Base-by-base conservation (phyloP, 2,113 vertebrate species). In the Grantiella picta region DNA sequence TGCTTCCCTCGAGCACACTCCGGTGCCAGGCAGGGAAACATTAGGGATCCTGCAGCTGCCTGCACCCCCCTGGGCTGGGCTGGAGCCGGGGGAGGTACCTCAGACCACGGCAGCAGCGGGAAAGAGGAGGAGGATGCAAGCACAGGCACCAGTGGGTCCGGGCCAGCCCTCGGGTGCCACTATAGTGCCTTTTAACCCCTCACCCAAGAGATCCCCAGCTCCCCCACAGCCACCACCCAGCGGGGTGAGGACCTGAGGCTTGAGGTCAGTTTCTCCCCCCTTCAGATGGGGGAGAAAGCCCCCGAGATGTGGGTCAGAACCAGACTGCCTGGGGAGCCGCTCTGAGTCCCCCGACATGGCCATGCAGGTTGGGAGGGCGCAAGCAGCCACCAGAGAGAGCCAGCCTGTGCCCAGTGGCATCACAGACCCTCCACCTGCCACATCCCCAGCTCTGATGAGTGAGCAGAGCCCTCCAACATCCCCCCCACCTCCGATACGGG, bases 401-500 rank as follows among this genome's bases (percentile, higher is more conserved):
- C 61, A 59, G 29, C 20, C 24, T 4, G 36, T 12, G n/a, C 19
- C 7, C 49, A 2, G 10, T 4, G 61, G 42, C 28, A 36, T 0
- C 68, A 11, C 0, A 3, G 54, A 16, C 17, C 27, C 35, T 2
- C 3, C 52, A 4, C 8, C 8, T 24, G 3, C 64, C 64, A 3
- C 2, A 0, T 5, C 31, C 29, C 9, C 71, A 45, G 24, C 33
- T 33, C 40, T 12, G 64, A 9, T 4, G 70, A 56, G 47, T 4
- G 33, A 76, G 22, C 3, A 7, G 38, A 82, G 12, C 14, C 21
- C 14, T 14, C 49, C 18, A 4, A 8, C 24, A 42, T 17, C 14
- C 25, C 50, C 16, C 24, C 6, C n/a, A 1, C 12, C 21, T 25
- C 57, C 1, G 3, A 7, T 13, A 11, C 0, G 0, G 52, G 52